Evolutionary conservation across 2,888 invertebrate species (phyloP), one percentile per base, ranked within the genome.

Genomic region (Drosophila infuscata): DNA sequence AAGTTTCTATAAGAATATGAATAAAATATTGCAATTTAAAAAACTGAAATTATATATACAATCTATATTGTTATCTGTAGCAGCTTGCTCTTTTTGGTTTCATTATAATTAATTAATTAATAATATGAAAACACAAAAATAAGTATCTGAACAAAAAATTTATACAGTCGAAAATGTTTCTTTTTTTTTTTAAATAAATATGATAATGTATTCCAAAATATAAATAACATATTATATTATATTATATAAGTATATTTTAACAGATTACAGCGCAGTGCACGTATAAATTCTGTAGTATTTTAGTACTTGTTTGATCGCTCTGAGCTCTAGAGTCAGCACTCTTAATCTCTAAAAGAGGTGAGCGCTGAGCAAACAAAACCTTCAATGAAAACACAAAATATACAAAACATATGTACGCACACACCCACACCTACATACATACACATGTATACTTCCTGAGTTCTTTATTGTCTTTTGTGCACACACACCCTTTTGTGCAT

Each of bases 401-500:
- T 9, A 29, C 56, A 41, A 20, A 20, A 43, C 12, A 11, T 35
- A 32, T 35, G 6, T n/a, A 17, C 17, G 33, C 6, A 32, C 32
- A 35, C 35, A 30, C 30, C 15, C 25, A 25, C 46, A 46, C 25
- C 46, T 4, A 17, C 35, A 33, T 4, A 41, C 20, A 25, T 25
- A 25, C 20, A 12, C n/a, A 38, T 46, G 43, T 36, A 32, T 41
- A 57, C 43, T 58, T 52, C 32, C 43, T 58, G n/a, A 30, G 33
- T 0, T 32, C 15, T 59, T 38, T 38, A 46, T 59, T 68, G 36
- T 69, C 57, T 41, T 43, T 35, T 38, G 12, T 20, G 29, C 25
- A 30, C 6, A 35, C 54, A 38, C 43, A 46, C 60, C 32, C 53
- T 30, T 49, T 74, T 53, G 35, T 60, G 33, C 11, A 20, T 48